Base-by-base conservation (phyloP, 2,113 vertebrate genomes). In the Larimichthys polyactis region DNA sequence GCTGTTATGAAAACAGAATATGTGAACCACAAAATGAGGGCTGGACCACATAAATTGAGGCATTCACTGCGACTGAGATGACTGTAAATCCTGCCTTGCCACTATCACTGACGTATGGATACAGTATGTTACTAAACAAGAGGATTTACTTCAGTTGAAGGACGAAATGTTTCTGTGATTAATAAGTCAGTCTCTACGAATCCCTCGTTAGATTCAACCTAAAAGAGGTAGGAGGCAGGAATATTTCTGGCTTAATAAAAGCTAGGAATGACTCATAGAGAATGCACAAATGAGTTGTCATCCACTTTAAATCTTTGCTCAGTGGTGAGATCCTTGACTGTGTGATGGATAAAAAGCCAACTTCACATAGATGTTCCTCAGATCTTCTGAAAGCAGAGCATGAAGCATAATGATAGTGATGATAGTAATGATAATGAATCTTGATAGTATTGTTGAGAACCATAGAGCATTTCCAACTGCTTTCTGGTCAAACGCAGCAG, bases 1-100 rank as follows among this genome's bases (percentile, higher is more conserved):
- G 83, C 86, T 57, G 73, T 87, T 87, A 87, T 79, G 54, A 89
- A 92, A 88, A 87, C 86, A 86, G 79, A 88, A 91, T 74, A 83
- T 52, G 43, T 20, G 65, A 84, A 81, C 87, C 87, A 77, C 69
- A 80, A 89, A 87, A 87, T 83, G 36, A 81, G 79, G 81, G 62
- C 80, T 59, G 82, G 68, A 86, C 70, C 78, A 84, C 82, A 81
- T 87, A 78, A 89, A 86, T 12, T 72, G 71, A 79, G 49, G 70
- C 82, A 52, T 86, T 89, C 60, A 54, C 51, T 79, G 75, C 44
- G 79, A 81, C 54, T 77, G 20, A 67, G 69, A 81, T 49, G 65
- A 51, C 77, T 71, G 75, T 65, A 79, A 71, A 90, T 27, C 54
- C 27, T 72, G 43, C 22, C 59, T 80, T 51, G 15, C 57, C 32